Evolutionary conservation across 2,888 invertebrate species (phyloP).

Genomic region (Euzophera pinguis): DNA sequence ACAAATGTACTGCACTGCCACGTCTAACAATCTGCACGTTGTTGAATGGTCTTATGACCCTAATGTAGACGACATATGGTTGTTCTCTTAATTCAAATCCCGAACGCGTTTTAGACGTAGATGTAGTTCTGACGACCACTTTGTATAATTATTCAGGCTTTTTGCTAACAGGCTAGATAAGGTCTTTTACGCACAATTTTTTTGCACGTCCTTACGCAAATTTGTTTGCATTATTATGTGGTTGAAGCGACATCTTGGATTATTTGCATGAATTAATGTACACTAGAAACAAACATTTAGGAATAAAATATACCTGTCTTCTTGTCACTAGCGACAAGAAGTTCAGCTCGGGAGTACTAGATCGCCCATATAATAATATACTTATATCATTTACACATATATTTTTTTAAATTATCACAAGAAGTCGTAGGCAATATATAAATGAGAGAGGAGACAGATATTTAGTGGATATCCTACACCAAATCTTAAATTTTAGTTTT

Average conservation of each 20-base stretch:
- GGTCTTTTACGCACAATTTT: conserved; percentile 28
- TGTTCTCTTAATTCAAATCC: background rate
- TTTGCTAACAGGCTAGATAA: conserved; percentile 14
- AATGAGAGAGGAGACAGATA: no score
- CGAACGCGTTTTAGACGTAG: background rate
- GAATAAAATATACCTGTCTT: no score
- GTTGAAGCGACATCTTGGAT: background rate
- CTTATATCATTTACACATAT: no score
- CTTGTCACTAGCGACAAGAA: no score
- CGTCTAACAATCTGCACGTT: conserved; percentile 4
- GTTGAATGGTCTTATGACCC: background rate
- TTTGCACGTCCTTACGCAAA: conserved; percentile 17
- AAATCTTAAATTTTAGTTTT: no score
- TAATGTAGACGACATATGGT: background rate
- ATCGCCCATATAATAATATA: no score
- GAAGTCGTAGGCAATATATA: no score
- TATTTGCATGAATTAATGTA: background rate
- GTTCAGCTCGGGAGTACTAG: no score
- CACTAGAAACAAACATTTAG: no score
- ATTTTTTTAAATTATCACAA: no score
- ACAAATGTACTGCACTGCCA: background rate
- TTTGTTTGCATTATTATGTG: background rate
- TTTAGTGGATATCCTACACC: no score
- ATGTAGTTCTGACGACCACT: conserved; percentile 1
- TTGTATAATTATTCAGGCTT: conserved; percentile 13